Percentiles rank a stretch among this genome's conserved stretches.
These are phyloP conservation scores for Blennius ocellaris DNA, from an alignment of 2,113 vertebrate species.

Conservation along the genomic window DNA sequence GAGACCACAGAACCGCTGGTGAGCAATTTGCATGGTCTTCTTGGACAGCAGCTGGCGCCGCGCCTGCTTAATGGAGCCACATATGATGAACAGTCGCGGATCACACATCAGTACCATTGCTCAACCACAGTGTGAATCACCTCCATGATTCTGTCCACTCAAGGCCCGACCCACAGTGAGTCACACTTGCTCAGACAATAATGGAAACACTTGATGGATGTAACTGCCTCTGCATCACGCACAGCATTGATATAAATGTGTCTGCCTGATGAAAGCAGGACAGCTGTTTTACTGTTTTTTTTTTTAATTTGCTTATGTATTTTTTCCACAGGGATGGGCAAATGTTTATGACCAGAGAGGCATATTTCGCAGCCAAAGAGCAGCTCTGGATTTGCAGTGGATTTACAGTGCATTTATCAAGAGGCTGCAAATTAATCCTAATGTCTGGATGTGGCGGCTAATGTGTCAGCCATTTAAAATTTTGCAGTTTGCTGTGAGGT, in stretches of 20 bases:
- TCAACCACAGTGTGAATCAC: constrained; percentile 52
- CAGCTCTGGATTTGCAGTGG: neutral
- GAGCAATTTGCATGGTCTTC: constrained; percentile 35
- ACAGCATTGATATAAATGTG: neutral
- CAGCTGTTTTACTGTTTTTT: neutral
- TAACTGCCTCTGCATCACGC: neutral
- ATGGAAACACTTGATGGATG: constrained; percentile 25
- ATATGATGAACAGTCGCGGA: constrained; percentile 41
- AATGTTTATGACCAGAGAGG: neutral
- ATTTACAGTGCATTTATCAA: neutral
- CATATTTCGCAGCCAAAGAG: neutral
- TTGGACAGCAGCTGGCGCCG: constrained; percentile 47
- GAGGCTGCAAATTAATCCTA: constrained; percentile 12
- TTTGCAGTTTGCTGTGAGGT: neutral
- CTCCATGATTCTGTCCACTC: constrained; percentile 30
- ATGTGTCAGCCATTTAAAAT: neutral
- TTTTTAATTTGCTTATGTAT: too few relatives aligned
- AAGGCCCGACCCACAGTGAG: constrained; percentile 42
- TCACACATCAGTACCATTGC: constrained; percentile 26
- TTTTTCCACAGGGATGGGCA: neutral
- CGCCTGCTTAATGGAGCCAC: constrained; percentile 54
- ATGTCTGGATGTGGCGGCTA: constrained; percentile 4
- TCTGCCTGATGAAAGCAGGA: neutral
- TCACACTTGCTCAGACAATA: constrained; percentile 49
- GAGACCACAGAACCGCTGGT: neutral